Evolutionary conservation across 2,888 invertebrate genomes (phyloP).

Genomic region (Polydrusus cervinus): DNA sequence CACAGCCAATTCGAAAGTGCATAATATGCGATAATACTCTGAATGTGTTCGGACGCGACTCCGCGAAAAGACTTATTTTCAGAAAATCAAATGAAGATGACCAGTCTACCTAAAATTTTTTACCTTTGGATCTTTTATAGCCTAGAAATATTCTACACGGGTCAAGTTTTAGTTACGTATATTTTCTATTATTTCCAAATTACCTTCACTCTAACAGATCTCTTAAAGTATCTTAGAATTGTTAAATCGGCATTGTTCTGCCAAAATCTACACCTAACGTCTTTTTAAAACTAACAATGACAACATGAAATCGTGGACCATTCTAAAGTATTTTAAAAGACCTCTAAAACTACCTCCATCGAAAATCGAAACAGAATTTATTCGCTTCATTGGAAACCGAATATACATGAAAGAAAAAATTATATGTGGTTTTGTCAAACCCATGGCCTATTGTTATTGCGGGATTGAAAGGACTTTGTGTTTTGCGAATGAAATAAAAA

Average conservation of each 20-base stretch:
- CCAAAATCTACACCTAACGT: constrained; percentile 52
- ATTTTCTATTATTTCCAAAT: constrained; percentile 52
- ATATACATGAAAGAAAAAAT: constrained; percentile 63
- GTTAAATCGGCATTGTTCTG: constrained; percentile 56
- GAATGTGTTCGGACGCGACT: too few relatives aligned
- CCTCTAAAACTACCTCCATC: constrained; percentile 59
- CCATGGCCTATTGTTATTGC: constrained; percentile 63
- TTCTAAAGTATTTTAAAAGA: constrained; percentile 59
- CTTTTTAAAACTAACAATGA: constrained; percentile 40
- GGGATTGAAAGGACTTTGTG: constrained; percentile 20
- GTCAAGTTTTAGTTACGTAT: constrained; percentile 51
- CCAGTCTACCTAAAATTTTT: too few relatives aligned
- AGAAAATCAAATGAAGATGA: too few relatives aligned
- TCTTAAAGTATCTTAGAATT: constrained; percentile 52
- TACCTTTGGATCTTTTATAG: background rate
- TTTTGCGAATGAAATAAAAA: constrained; percentile 29
- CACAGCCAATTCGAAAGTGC: too few relatives aligned
- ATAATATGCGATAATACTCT: too few relatives aligned
- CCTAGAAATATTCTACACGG: constrained; percentile 39
- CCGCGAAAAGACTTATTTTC: too few relatives aligned
- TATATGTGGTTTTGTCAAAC: constrained; percentile 68
- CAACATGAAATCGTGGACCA: constrained; percentile 43
- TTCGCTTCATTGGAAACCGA: constrained; percentile 63
- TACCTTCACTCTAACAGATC: constrained; percentile 56
- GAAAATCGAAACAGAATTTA: constrained; percentile 62